A percentile compares a stretch with the other conserved stretches of the same genome.
Conservation (phyloP, 2,888 invertebrate genomes). For the Drosophila anomalata region DNA sequence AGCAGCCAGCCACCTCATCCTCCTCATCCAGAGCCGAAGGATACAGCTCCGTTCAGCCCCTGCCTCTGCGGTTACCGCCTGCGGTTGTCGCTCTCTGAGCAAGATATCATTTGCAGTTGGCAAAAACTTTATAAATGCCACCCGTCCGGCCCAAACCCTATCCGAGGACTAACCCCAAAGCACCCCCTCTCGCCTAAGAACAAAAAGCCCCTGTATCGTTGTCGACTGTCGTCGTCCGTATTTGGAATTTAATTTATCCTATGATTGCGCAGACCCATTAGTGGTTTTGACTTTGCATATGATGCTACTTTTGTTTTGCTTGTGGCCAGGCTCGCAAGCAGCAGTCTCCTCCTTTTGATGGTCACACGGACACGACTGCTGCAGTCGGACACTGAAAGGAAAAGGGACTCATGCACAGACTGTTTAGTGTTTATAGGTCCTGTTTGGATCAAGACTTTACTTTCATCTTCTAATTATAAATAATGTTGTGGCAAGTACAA, state of each 20-base stretch:
- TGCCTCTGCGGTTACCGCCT: constrained; percentile 65
- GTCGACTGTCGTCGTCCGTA: constrained; percentile 63
- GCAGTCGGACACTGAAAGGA: constrained; percentile 22
- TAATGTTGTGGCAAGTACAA: no score
- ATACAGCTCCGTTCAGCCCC: constrained; percentile 15
- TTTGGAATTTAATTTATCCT: constrained; percentile 81
- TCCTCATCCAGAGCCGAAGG: constrained; percentile 31
- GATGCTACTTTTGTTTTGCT: constrained; percentile 78
- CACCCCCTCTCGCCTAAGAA: constrained; percentile 11
- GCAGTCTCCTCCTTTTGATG: constrained; percentile 58
- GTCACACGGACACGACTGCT: constrained; percentile 47
- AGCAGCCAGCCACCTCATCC: constrained; percentile 23
- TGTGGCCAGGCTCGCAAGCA: constrained; percentile 37
- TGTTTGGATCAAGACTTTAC: not conserved
- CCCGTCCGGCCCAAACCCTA: constrained; percentile 18
- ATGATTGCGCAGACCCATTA: constrained; percentile 81
- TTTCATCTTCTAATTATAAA: not conserved
- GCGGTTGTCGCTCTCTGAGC: constrained; percentile 70
- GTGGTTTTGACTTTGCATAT: constrained; percentile 81
- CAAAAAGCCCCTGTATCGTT: constrained; percentile 60
- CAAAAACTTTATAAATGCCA: constrained; percentile 77
- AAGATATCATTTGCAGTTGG: constrained; percentile 77
- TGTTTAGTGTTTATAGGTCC: not conserved
- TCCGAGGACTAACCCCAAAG: not conserved
- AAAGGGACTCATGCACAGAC: not conserved